Evolutionary conservation across 2,113 vertebrate genomes (phyloP).

Genomic region (Lophotis ruficrista): DNA sequence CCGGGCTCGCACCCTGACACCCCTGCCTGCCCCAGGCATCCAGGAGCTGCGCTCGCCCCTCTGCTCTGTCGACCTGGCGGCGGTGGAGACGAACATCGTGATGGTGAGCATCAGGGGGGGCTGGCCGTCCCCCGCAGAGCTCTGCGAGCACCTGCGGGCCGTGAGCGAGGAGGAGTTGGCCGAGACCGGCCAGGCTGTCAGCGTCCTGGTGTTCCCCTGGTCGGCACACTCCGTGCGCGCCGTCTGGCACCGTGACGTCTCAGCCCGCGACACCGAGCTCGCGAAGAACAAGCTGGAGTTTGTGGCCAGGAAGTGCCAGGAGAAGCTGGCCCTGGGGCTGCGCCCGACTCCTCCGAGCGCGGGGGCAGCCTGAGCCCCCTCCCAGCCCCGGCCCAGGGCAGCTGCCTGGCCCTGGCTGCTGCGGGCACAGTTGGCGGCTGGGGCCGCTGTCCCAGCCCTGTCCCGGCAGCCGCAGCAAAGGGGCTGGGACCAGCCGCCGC

Average conservation of each 20-base stretch:
- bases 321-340: background rate
- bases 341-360: fast-evolving
- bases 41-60: constrained; percentile 65
- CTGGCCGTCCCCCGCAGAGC: constrained; percentile 56
- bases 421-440: background rate
- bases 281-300: constrained; percentile 79
- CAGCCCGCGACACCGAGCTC: constrained; percentile 73
- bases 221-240: constrained; percentile 41
- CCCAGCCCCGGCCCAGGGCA: background rate
- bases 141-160: constrained; percentile 74
- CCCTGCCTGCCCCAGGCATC: background rate
- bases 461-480: background rate
- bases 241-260: constrained; percentile 83
- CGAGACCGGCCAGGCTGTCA: constrained; percentile 55
- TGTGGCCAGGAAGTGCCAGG: constrained; percentile 64
- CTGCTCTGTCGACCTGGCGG: constrained; percentile 65
- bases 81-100: constrained; percentile 85
- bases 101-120: constrained; percentile 55
- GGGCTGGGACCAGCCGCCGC: background rate
- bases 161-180: constrained; percentile 73
- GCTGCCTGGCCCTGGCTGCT: background rate
- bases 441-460: background rate
- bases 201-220: constrained; percentile 78
- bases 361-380: background rate
- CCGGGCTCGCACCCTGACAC: fast-evolving